phyloP scores from a whole-genome alignment of 1,140 invertebrate species.

The Pseudomyrmex flavicornis region DNA sequence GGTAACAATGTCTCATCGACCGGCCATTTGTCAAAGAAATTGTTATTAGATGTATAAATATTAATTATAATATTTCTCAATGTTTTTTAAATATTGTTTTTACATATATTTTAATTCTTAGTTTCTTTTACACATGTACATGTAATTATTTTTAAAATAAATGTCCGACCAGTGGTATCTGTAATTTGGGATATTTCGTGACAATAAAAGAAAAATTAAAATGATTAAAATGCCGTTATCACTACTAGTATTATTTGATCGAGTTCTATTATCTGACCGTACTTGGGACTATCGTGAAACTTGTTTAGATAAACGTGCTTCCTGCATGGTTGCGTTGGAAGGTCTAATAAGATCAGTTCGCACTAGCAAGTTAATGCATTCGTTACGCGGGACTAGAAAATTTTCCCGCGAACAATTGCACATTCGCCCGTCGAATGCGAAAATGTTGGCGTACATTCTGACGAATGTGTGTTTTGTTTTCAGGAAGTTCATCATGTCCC shows the following conservation, averaged over 20 bases:
- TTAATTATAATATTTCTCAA: too few relatives aligned
- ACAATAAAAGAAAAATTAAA: constrained; percentile 4
- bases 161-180: not conserved
- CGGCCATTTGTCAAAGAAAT: too few relatives aligned
- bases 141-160: too few relatives aligned
- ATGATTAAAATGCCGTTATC: constrained; percentile 26
- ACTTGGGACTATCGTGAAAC: constrained; percentile 36
- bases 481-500: constrained; percentile 81
- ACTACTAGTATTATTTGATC: constrained; percentile 28
- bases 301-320: constrained; percentile 60
- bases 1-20: too few relatives aligned
- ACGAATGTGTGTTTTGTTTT: constrained; percentile 50
- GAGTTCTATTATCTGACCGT: constrained; percentile 22
- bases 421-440: not conserved
- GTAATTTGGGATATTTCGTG: not conserved
- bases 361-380: not conserved
- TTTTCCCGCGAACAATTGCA: not conserved
- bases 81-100: too few relatives aligned
- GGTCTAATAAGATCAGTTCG: constrained; percentile 10
- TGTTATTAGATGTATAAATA: too few relatives aligned
- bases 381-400: not conserved
- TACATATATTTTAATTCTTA: too few relatives aligned
- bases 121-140: too few relatives aligned
- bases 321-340: not conserved
- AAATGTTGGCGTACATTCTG: constrained; percentile 17